Evolutionary conservation across 2,113 vertebrate species (phyloP).

Genomic region (Emydocephalus ijimae): DNA sequence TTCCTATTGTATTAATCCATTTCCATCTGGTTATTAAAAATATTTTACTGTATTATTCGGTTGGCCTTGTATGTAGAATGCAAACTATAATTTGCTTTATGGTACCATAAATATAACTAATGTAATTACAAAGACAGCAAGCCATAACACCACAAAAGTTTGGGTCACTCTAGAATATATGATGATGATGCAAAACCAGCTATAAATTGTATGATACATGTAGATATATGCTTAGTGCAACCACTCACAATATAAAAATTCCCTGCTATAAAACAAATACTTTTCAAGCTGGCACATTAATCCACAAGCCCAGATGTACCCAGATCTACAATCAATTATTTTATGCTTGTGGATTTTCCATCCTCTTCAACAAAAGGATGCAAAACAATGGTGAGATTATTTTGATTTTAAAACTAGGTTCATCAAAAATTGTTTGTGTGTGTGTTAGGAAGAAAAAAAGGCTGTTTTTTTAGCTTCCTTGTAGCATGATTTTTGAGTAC

Average conservation of each 20-base stretch:
- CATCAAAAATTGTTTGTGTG: neutral
- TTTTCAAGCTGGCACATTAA: neutral
- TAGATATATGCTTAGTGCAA: neutral
- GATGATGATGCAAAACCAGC: neutral
- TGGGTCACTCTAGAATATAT: slow-evolving; percentile 39
- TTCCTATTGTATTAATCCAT: slow-evolving; percentile 66
- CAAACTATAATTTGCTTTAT: slow-evolving; percentile 67
- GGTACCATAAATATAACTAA: slow-evolving; percentile 60
- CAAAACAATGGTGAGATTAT: neutral
- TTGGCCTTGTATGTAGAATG: slow-evolving; percentile 61
- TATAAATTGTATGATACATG: neutral
- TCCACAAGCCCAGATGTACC: neutral
- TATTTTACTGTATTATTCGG: slow-evolving; percentile 65
- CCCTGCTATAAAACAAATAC: neutral
- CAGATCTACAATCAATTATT: neutral
- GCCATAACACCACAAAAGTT: slow-evolving; percentile 45
- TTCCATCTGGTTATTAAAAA: slow-evolving; percentile 66
- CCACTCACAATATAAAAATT: neutral
- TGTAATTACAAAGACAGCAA: slow-evolving; percentile 37
- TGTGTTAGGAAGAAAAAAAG: neutral
- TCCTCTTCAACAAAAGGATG: neutral
- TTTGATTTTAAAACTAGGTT: neutral
- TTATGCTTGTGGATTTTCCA: neutral
- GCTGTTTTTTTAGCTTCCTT: neutral
- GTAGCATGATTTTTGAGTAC: neutral